These are phyloP conservation scores for Brachyptera putata DNA, from an alignment of 2,888 invertebrate species.

Conservation along the genomic window DNA sequence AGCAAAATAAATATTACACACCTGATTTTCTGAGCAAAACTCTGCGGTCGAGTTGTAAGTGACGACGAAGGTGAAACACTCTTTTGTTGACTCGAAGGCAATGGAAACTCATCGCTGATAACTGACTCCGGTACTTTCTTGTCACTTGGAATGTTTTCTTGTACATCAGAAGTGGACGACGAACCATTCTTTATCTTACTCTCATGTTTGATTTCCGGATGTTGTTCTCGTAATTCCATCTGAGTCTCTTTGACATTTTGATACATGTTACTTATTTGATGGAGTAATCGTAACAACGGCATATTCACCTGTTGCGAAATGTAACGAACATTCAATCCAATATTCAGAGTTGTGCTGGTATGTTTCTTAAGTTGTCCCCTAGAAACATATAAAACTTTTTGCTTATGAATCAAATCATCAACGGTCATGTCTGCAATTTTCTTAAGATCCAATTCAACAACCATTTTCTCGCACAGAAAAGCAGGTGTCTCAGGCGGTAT, in stretches of 20 bases:
- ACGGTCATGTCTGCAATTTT: conserved; percentile 87
- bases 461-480: conserved; percentile 88
- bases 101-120: conserved; percentile 37
- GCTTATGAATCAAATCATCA: conserved; percentile 76
- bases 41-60: conserved; percentile 65
- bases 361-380: conserved; percentile 84
- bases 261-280: conserved; percentile 97
- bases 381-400: conserved; percentile 82
- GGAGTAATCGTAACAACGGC: conserved; percentile 85
- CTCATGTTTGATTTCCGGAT: conserved; percentile 44
- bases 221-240: conserved; percentile 77
- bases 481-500: conserved; percentile 75
- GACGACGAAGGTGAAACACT: conserved; percentile 52
- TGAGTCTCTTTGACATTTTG: conserved; percentile 95
- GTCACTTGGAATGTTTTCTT: conserved; percentile 51
- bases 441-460: conserved; percentile 82
- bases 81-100: conserved; percentile 26
- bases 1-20: no score
- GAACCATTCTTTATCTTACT: conserved; percentile 55
- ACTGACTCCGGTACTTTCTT: conserved; percentile 41
- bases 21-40: conserved; percentile 81
- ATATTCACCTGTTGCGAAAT: conserved; percentile 64
- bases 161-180: conserved; percentile 60
- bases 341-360: conserved; percentile 87
- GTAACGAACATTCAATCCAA: conserved; percentile 80